Conservation (phyloP, 2,797 vertebrate species). For the Cetoscarus ocellatus region DNA sequence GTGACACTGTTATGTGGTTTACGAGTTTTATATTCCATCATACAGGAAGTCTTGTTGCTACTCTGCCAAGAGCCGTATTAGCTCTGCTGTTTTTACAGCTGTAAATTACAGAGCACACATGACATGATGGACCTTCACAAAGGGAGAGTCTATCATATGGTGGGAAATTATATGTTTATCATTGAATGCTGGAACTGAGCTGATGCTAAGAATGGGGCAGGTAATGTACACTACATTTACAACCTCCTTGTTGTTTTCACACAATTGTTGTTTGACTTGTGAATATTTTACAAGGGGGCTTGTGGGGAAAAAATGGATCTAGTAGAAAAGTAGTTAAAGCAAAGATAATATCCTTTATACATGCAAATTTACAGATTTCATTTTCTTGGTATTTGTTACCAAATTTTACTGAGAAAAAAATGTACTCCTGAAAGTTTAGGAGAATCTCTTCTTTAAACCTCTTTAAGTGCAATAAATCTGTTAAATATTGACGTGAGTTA, state of each 20-base stretch:
- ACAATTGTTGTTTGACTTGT: too few relatives aligned
- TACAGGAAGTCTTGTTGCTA: slow-evolving; percentile 31
- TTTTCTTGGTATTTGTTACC: too few relatives aligned
- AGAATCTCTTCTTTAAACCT: neutral
- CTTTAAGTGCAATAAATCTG: slow-evolving; percentile 11
- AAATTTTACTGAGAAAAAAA: too few relatives aligned
- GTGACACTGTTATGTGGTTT: slow-evolving; percentile 19
- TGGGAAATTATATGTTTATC: neutral
- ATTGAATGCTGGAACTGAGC: neutral
- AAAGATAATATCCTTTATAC: too few relatives aligned
- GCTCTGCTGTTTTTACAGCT: slow-evolving; percentile 10
- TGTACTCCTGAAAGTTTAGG: neutral
- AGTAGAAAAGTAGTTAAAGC: too few relatives aligned
- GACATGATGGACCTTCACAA: neutral
- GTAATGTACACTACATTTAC: neutral
- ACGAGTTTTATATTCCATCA: slow-evolving; percentile 27
- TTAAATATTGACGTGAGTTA: slow-evolving; percentile 1
- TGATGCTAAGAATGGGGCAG: neutral
- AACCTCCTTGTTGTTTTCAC: too few relatives aligned
- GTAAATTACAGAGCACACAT: slow-evolving; percentile 14
- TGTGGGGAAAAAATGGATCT: too few relatives aligned
- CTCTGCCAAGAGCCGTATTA: slow-evolving; percentile 18
- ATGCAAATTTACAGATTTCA: too few relatives aligned
- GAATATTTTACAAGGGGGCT: too few relatives aligned
- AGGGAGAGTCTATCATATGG: neutral